Percentiles rank a stretch among this genome's conserved stretches.
Conservation (phyloP, 2,888 invertebrate genomes). For the Phortica magna region DNA sequence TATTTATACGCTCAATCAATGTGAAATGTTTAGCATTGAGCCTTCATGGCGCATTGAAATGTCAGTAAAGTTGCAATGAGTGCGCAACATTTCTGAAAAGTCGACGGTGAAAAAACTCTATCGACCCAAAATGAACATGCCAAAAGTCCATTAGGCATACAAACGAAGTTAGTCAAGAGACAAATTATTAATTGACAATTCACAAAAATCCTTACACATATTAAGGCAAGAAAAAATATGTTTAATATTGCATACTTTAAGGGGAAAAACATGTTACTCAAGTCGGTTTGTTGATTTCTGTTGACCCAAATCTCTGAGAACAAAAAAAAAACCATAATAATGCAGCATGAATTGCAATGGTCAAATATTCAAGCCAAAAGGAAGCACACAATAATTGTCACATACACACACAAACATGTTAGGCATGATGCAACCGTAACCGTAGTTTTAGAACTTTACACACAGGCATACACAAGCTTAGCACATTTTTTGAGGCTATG, state of each 20-base stretch:
- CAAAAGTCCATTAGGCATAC: not conserved
- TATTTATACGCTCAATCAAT: not conserved
- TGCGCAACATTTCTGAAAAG: not conserved
- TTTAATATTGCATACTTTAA: not conserved
- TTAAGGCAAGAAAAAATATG: not conserved
- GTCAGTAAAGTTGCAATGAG: not conserved
- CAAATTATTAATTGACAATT: not conserved
- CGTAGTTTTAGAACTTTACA: not conserved
- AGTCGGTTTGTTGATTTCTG: not conserved
- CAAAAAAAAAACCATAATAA: not conserved
- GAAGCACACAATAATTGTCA: too few relatives aligned
- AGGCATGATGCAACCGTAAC: too few relatives aligned
- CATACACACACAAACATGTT: too few relatives aligned
- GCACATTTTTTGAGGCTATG: not conserved
- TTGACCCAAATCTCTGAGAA: not conserved
- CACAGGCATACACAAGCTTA: not conserved
- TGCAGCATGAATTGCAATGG: too few relatives aligned
- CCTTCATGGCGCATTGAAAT: not conserved
- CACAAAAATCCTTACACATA: not conserved
- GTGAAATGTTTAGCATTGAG: not conserved
- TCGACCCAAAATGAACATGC: not conserved
- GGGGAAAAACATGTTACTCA: not conserved
- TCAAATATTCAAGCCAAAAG: too few relatives aligned
- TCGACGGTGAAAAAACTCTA: not conserved
- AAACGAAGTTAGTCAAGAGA: not conserved